Conservation (phyloP, 1,140 invertebrate genomes). For the Andrena cerasifolii region DNA sequence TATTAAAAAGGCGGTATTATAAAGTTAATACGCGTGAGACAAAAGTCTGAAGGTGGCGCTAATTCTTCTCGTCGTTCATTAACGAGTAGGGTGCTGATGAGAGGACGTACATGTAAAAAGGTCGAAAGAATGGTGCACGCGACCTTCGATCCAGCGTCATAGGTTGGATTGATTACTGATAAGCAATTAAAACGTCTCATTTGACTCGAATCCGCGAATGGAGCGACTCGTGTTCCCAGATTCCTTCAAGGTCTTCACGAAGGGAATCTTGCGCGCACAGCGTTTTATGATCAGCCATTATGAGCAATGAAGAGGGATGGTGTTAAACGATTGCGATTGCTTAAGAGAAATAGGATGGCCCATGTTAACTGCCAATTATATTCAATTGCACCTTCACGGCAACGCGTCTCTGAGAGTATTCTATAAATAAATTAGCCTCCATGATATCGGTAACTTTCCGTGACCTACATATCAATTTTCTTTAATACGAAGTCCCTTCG, state of each 20-base stretch:
- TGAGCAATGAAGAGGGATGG: background rate
- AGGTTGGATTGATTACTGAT: background rate
- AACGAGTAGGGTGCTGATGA: too few species aligned
- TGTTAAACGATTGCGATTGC: constrained; percentile 11
- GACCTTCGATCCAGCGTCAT: constrained; percentile 14
- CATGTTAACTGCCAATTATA: background rate
- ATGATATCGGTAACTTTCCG: background rate
- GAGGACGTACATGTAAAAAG: too few species aligned
- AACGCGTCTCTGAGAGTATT: background rate
- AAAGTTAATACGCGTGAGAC: too few species aligned
- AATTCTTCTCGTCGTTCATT: background rate
- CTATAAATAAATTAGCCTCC: background rate
- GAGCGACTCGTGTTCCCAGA: constrained; percentile 2
- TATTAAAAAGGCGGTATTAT: too few species aligned
- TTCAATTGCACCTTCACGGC: background rate
- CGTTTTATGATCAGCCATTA: constrained; percentile 12
- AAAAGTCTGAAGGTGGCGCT: too few species aligned
- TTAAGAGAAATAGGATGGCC: background rate
- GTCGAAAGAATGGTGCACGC: too few species aligned
- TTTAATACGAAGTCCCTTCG: background rate
- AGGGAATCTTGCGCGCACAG: constrained; percentile 7
- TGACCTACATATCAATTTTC: background rate
- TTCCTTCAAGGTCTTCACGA: constrained; percentile 12
- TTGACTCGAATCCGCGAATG: background rate
- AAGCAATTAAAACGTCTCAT: background rate